A percentile compares a stretch with the other conserved stretches of the same genome.
phyloP scores from a whole-genome alignment of 2,113 vertebrate genomes.

The Meleagris gallopavo region DNA sequence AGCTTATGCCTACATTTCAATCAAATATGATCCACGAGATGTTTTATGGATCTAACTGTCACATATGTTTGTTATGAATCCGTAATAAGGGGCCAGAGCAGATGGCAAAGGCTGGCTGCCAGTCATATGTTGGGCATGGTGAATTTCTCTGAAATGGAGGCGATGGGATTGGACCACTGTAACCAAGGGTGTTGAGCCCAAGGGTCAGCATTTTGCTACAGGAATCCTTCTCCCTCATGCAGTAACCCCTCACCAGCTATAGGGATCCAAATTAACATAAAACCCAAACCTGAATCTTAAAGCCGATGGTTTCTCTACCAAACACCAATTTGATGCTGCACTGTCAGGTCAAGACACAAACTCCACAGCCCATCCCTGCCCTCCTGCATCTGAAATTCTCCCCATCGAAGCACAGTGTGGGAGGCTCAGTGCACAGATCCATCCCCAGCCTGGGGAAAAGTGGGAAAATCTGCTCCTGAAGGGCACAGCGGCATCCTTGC shows the following conservation, averaged over 20 bases:
- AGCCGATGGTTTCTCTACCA: neutral
- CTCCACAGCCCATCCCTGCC: neutral
- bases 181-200: neutral
- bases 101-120: constrained; percentile 67
- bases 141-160: neutral
- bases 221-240: neutral
- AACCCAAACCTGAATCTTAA: neutral
- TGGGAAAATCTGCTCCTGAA: constrained; percentile 2
- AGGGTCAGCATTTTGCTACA: neutral
- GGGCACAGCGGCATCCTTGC: neutral
- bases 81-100: constrained; percentile 67
- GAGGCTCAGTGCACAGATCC: accelerated
- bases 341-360: neutral
- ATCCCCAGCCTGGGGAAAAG: neutral
- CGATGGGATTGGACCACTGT: accelerated
- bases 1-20: neutral
- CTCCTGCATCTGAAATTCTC: neutral
- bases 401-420: accelerated
- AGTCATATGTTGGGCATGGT: neutral
- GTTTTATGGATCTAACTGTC: constrained; percentile 57
- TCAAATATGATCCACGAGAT: neutral
- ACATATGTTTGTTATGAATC: constrained; percentile 65
- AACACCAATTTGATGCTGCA: accelerated
- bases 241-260: neutral
- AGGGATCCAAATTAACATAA: neutral